Percentiles rank a stretch among this genome's conserved stretches.
Evolutionary conservation across 2,113 vertebrate genomes (phyloP).

Genomic region (Tragulus kanchil): DNA sequence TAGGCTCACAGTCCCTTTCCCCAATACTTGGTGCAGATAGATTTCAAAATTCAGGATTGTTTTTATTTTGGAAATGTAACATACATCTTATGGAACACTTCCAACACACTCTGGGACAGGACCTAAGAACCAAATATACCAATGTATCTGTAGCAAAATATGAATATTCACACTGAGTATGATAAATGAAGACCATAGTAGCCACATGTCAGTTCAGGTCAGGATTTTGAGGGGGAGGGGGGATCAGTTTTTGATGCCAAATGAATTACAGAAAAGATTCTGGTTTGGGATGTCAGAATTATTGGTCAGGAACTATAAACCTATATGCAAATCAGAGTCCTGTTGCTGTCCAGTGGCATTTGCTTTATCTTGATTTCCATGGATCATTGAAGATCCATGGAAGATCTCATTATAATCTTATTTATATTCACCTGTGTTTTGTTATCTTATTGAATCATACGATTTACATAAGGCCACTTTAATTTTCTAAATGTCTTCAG

Average conservation of each 20-base stretch:
- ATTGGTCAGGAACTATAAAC: background rate
- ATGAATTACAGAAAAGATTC: background rate
- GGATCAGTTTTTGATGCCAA: constrained; percentile 55
- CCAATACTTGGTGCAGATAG: background rate
- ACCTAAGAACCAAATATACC: background rate
- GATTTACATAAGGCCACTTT: background rate
- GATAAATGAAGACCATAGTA: constrained; percentile 44
- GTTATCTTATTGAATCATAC: background rate
- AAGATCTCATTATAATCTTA: background rate
- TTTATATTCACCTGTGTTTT: background rate
- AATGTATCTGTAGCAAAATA: constrained; percentile 11
- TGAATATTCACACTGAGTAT: background rate
- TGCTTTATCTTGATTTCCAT: background rate
- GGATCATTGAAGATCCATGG: background rate
- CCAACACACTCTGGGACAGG: background rate
- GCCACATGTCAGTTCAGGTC: background rate
- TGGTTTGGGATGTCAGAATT: constrained; percentile 30
- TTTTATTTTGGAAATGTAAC: constrained; percentile 18
- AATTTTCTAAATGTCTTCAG: constrained; percentile 37
- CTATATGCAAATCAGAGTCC: background rate
- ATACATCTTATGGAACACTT: background rate
- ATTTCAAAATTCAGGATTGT: background rate
- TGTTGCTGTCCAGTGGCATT: background rate
- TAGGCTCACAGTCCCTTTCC: background rate
- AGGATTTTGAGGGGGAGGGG: background rate